Evolutionary conservation across 2,797 vertebrate genomes (phyloP), one percentile per base, ranked within the genome.

Genomic region (Choloepus didactylus): DNA sequence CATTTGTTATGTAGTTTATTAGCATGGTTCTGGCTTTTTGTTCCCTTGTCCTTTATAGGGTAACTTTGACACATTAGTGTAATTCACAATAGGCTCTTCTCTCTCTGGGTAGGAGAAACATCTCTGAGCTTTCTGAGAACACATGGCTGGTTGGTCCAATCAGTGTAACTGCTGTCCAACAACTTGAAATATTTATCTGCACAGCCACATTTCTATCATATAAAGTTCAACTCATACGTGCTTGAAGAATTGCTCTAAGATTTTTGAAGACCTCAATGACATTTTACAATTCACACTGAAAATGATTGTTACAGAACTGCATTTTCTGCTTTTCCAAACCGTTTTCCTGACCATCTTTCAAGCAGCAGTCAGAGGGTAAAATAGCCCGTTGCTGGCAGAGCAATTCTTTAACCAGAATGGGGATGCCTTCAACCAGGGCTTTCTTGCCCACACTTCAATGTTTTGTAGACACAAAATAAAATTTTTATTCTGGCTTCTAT

Each of bases 381-480:
- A 14, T 0, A 41, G 86, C 62, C 31, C 23, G 56, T 49, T 35
- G 11, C 62, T 66, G 44, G 60, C n/a, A 73, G 85, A 92, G 31
- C 86, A n/a, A 77, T 89, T 97, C 76, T 69, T 25, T 62, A 92
- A 51, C 9, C 72, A 41, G 44, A 66, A 25, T 44, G 69, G 49
- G 38, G 56, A 75, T 76, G 27, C 66, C 67, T 64, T 83, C 31
- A 60, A 23, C 9, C 2, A 56, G 75, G 66, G 44, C 60, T 93
- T 92, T 89, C 86, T 85, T 82, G 80, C 18, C 27, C 19, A 23
- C 29, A 66, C 92, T 93, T 96, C 62, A 80, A 93, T 95, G 88
- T 92, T 94, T 89, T 89, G 69, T 95, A 90, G 94, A 95, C 56
- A 81, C 35, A 35, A 95, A 89, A 49, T 59, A 85, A 91, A 83